phyloP scores from a whole-genome alignment of 2,888 invertebrate species.

The Trypoxylon attenuatum region DNA sequence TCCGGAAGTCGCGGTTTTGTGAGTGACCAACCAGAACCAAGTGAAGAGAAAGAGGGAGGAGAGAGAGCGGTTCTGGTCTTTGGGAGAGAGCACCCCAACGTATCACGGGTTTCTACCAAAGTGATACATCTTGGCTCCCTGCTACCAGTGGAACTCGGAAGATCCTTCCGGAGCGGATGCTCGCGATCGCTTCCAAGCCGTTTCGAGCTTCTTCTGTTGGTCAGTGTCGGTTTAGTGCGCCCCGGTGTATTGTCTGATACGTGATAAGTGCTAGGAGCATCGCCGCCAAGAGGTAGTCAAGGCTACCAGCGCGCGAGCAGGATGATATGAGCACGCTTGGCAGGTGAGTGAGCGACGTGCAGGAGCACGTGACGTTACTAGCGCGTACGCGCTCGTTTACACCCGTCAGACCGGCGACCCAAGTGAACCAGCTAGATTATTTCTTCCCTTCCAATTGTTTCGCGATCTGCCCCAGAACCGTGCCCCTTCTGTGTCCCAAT shows the following conservation, averaged over 20 bases:
- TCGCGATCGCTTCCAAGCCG: conserved; percentile 16
- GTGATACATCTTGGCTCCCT: conserved; percentile 6
- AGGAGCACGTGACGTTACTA: conserved; percentile 44
- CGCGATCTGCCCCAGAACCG: too few species aligned
- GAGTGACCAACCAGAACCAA: neutral
- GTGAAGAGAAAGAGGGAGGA: neutral
- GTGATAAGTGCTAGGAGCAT: conserved; percentile 54
- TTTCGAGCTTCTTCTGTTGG: conserved; percentile 26
- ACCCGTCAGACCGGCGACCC: neutral
- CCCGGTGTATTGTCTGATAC: conserved; percentile 44
- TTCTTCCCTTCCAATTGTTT: neutral
- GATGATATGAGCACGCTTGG: conserved; percentile 73
- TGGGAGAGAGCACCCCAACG: too few species aligned
- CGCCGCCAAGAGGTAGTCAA: conserved; percentile 43
- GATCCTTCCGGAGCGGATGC: conserved; percentile 7
- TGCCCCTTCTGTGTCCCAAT: too few species aligned
- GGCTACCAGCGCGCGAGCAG: conserved; percentile 61
- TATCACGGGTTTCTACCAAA: too few species aligned
- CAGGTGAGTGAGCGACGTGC: conserved; percentile 67
- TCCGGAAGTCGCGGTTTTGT: neutral
- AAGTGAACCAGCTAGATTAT: neutral
- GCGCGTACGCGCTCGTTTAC: neutral
- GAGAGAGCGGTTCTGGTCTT: too few species aligned
- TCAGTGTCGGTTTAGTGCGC: conserved; percentile 51
- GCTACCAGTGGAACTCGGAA: too few species aligned